Percentiles rank a stretch among this genome's conserved stretches.
phyloP scores from a whole-genome alignment of 2,797 vertebrate genomes.

The Glyptemys insculpta region DNA sequence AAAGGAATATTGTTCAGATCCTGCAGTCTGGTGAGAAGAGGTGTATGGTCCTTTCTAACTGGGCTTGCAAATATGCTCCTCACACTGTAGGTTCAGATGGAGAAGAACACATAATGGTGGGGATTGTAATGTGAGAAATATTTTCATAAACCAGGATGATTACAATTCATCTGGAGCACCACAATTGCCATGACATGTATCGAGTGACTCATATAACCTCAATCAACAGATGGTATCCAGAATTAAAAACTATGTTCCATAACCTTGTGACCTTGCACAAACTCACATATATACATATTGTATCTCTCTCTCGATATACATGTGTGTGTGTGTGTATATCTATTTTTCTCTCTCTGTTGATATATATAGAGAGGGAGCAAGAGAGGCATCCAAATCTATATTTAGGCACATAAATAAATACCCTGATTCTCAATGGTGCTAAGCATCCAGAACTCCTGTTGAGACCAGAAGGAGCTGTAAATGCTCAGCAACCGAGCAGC shows the following conservation, averaged over 20 bases:
- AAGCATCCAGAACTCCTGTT: neutral
- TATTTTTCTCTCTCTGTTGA: neutral
- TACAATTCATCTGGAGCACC: neutral
- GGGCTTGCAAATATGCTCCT: neutral
- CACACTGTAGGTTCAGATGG: neutral
- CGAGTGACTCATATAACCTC: neutral
- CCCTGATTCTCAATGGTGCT: neutral
- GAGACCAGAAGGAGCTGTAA: neutral
- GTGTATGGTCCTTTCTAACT: neutral
- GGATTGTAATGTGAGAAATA: neutral
- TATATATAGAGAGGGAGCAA: neutral
- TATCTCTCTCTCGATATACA: neutral
- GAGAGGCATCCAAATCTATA: neutral
- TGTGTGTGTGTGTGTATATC: neutral
- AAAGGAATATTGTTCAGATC: neutral
- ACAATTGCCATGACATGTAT: neutral
- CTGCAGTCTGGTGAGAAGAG: neutral
- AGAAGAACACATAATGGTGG: neutral
- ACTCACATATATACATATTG: neutral
- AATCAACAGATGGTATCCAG: conserved; percentile 37
- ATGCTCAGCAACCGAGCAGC: neutral
- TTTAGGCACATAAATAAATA: conserved; percentile 14
- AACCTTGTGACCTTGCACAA: conserved; percentile 27
- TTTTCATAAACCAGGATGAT: neutral
- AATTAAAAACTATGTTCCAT: conserved; percentile 49